A percentile compares a stretch with the other conserved stretches of the same genome.
Conservation (phyloP, 1,140 invertebrate genomes). For the Vanessa atalanta region DNA sequence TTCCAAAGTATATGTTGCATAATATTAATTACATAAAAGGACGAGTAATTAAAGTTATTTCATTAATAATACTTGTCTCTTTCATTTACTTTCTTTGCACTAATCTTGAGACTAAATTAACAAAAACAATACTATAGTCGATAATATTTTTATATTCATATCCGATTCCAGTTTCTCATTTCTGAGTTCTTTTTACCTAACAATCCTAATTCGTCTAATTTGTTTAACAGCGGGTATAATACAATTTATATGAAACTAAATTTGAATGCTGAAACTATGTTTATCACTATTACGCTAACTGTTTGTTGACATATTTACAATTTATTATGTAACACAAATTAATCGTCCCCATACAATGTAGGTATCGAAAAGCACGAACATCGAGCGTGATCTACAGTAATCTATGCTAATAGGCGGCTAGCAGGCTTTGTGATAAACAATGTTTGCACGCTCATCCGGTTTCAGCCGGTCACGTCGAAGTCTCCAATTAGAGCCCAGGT, state of each 20-base stretch:
- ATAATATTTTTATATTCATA: too few relatives aligned
- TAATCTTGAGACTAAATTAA: too few relatives aligned
- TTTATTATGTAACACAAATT: neutral
- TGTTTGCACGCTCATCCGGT: slow-evolving; percentile 22
- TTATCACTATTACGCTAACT: neutral
- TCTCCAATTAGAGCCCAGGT: slow-evolving; percentile 21
- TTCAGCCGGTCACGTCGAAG: slow-evolving; percentile 13
- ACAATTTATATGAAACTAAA: neutral
- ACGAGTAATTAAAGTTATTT: too few relatives aligned
- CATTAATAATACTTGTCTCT: too few relatives aligned
- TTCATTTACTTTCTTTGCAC: too few relatives aligned
- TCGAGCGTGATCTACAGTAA: slow-evolving; percentile 23
- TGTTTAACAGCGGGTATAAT: too few relatives aligned
- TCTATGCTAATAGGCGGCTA: slow-evolving; percentile 30
- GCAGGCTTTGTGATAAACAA: slow-evolving; percentile 30
- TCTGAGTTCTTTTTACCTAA: too few relatives aligned
- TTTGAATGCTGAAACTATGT: neutral
- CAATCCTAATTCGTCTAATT: too few relatives aligned
- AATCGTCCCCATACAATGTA: slow-evolving; percentile 10
- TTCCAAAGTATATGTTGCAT: too few relatives aligned
- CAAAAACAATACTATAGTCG: too few relatives aligned
- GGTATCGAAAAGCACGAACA: slow-evolving; percentile 16
- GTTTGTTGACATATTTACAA: neutral
- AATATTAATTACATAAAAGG: too few relatives aligned
- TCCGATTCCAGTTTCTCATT: too few relatives aligned